Evolutionary conservation across 2,888 invertebrate genomes (phyloP).

Genomic region (Pollenia griseotomentosa): DNA sequence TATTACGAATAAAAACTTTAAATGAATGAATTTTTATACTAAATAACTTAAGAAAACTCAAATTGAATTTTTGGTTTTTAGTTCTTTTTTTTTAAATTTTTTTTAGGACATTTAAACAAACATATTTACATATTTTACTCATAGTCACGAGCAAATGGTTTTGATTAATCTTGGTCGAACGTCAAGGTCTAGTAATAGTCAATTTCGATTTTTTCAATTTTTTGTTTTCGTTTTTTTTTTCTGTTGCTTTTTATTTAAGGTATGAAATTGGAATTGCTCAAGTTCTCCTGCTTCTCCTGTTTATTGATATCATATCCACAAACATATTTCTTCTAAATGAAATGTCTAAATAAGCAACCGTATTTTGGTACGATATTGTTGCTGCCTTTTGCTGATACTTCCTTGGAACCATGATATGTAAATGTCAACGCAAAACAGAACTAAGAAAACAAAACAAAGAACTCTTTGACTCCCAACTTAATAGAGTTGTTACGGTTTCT

Average conservation of each 20-base stretch:
- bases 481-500: constrained; percentile 73
- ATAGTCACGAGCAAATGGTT: constrained; percentile 70
- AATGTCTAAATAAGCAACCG: constrained; percentile 49
- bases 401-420: constrained; percentile 72
- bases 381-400: constrained; percentile 49
- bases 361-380: constrained; percentile 5
- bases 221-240: not conserved
- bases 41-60: constrained; percentile 40
- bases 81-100: constrained; percentile 4
- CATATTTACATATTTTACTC: constrained; percentile 55
- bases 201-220: constrained; percentile 60
- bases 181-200: constrained; percentile 73
- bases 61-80: constrained; percentile 20
- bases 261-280: constrained; percentile 5
- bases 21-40: constrained; percentile 32
- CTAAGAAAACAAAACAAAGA: constrained; percentile 13
- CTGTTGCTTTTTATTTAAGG: not conserved
- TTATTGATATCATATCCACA: constrained; percentile 29
- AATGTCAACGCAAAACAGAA: constrained; percentile 69
- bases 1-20: constrained; percentile 1
- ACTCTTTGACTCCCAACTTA: constrained; percentile 48
- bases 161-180: constrained; percentile 72
- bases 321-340: constrained; percentile 10
- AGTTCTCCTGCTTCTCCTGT: constrained; percentile 32
- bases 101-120: constrained; percentile 52